Percentiles rank a stretch among this genome's conserved stretches.
Evolutionary conservation across 2,888 invertebrate genomes (phyloP).

Genomic region (Diaphora mendica): DNA sequence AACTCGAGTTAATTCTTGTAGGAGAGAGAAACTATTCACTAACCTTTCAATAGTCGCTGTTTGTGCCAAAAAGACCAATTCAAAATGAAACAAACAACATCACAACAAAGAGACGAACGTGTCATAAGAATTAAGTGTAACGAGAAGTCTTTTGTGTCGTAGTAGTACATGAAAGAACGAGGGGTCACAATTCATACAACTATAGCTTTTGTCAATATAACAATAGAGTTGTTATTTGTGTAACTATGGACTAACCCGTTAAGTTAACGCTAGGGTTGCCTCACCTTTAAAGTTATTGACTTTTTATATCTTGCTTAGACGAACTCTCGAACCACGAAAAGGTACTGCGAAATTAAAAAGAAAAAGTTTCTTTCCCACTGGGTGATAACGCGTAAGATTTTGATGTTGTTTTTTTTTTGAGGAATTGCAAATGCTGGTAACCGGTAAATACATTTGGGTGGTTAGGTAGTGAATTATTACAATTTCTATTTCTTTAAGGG

Average conservation of each 20-base stretch:
- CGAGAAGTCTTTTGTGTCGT: constrained; percentile 10
- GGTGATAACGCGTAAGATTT: background rate
- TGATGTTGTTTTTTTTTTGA: background rate
- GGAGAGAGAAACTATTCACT: background rate
- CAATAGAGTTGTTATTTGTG: constrained; percentile 14
- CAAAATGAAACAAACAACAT: constrained; percentile 10
- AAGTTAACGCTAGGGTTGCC: constrained; percentile 8
- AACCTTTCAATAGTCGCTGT: background rate
- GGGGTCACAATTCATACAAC: constrained; percentile 12
- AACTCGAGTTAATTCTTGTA: background rate
- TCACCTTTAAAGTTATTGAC: background rate
- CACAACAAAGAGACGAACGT: constrained; percentile 12
- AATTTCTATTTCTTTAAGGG: background rate
- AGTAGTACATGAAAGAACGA: constrained; percentile 1
- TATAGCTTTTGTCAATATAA: constrained; percentile 6
- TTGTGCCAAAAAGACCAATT: constrained; percentile 12
- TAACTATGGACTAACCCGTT: constrained; percentile 8
- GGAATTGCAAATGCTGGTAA: background rate
- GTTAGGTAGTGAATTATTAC: background rate
- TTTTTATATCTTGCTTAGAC: background rate
- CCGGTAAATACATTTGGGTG: background rate
- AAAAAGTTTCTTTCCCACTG: background rate
- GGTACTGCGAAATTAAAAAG: background rate
- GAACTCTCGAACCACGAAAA: background rate
- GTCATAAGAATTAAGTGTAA: constrained; percentile 17